Percentiles rank a stretch among this genome's conserved stretches.
Conservation (phyloP, 2,113 vertebrate genomes). For the Hystrix brachyura region DNA sequence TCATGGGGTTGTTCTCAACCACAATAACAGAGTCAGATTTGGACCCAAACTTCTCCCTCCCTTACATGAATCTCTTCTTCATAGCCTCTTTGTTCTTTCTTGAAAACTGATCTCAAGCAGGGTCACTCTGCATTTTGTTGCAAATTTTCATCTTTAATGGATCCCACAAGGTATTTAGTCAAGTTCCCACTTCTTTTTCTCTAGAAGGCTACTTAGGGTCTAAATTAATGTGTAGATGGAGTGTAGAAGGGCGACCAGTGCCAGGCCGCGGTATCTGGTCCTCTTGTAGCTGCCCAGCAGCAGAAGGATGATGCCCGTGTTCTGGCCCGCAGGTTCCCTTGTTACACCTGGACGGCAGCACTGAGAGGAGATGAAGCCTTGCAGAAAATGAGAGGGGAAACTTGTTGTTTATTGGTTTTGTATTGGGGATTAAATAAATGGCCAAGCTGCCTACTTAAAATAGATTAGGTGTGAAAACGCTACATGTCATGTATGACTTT, state of each 20-base stretch:
- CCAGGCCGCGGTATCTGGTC: rapidly evolving
- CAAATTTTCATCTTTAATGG: neutral
- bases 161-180: neutral
- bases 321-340: too few species aligned
- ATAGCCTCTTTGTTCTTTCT: neutral
- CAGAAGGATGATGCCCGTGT: neutral
- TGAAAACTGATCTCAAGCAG: neutral
- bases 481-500: neutral
- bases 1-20: neutral
- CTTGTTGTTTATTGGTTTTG: neutral
- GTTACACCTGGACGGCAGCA: rapidly evolving
- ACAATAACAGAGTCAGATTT: neutral
- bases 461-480: neutral
- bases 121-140: neutral
- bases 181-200: neutral
- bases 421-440: neutral
- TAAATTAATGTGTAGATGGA: neutral
- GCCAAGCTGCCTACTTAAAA: neutral
- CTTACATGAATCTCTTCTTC: neutral
- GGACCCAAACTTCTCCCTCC: neutral
- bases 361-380: neutral
- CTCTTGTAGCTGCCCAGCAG: neutral
- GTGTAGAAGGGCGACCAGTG: neutral
- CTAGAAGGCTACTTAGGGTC: neutral
- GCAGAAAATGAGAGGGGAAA: neutral